Evolutionary conservation across 2,888 invertebrate species (phyloP).

Genomic region (Cacoxenus indagator): DNA sequence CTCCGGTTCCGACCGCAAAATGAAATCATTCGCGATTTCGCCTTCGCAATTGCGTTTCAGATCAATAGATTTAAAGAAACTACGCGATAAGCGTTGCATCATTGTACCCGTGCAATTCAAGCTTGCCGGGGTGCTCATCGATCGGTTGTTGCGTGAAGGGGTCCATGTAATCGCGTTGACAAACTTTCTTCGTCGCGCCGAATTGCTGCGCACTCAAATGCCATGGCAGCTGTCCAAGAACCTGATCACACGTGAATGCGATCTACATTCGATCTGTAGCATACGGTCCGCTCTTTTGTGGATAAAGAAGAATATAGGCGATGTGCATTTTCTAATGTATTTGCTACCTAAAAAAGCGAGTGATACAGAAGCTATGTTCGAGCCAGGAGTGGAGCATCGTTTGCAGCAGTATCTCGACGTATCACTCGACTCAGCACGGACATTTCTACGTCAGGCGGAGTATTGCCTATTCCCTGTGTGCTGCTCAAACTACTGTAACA

Average conservation of each 20-base stretch:
- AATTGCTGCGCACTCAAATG: slow-evolving; percentile 1
- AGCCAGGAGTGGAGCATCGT: not conserved
- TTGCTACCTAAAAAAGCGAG: not conserved
- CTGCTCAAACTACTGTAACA: not conserved
- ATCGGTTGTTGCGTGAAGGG: not conserved
- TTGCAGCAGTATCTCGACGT: slow-evolving; percentile 2
- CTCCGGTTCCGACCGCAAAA: not conserved
- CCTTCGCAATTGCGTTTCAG: not conserved
- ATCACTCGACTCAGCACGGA: not conserved
- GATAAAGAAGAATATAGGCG: not conserved
- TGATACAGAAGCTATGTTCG: not conserved
- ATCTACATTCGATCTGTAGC: slow-evolving; percentile 6
- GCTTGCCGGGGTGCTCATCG: not conserved
- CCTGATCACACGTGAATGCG: not conserved
- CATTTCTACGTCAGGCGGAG: slow-evolving; percentile 7
- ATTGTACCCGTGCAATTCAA: slow-evolving; percentile 1
- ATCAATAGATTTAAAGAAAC: not conserved
- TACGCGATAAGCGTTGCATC: not conserved
- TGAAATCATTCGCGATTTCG: not conserved
- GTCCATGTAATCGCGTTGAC: not conserved
- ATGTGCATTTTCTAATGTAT: slow-evolving; percentile 3
- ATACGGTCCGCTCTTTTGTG: not conserved
- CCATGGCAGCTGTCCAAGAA: not conserved
- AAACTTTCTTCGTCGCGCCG: not conserved
- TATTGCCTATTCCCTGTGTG: not conserved